Base-by-base conservation (phyloP, 2,113 vertebrate species). In the Cyrtonyx montezumae region DNA sequence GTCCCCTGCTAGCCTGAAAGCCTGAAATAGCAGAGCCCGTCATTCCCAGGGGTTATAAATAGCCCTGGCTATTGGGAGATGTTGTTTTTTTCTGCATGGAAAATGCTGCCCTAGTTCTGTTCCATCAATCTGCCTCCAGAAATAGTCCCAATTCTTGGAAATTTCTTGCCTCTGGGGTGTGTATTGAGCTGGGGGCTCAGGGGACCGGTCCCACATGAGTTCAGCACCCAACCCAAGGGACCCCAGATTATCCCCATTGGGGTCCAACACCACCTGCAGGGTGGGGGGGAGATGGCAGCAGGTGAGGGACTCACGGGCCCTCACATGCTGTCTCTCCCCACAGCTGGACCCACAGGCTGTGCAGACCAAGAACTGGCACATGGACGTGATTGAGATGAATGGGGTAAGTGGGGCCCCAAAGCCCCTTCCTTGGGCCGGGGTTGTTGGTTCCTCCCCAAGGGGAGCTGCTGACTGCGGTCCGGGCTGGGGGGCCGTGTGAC, bases 321-420 rank as follows among this genome's bases (percentile, higher is more conserved):
- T 94, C 73, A 88, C 2, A 3, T 34, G 13, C 4, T 20, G 0
- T 84, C 28, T 95, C 76, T 97, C 96, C 84, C 67, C 13, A 26
- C 97, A 99, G 99, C 97, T 99, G 98, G 99, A 99, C 89, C 99
- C 99, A 8, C 99, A 99, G 97, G 98, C 98, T 0, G 99, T 99
- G 53, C 99, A 99, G 97, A 99, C 98, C 13, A 99, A 99, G 98
- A 99, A 99, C 97, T 99, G 99, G 99, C 99, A 99, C 94, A 98
- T 99, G 92, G 99, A 99, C 2, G 98, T 99, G 97, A 99, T 99
- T 9, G 99, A 99, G 98, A 99, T 99, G 99, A 99, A 99, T 0
- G 99, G 99, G 98, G 99, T 99, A 96, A 98, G 98, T 3, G 2
- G 36, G 66, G 62, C 48, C 21, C 21, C 59, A 4, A 79, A 4